Percentiles rank a stretch among this genome's conserved stretches.
phyloP scores from a whole-genome alignment of 1,140 invertebrate genomes.

The Zaprionus africanus region DNA sequence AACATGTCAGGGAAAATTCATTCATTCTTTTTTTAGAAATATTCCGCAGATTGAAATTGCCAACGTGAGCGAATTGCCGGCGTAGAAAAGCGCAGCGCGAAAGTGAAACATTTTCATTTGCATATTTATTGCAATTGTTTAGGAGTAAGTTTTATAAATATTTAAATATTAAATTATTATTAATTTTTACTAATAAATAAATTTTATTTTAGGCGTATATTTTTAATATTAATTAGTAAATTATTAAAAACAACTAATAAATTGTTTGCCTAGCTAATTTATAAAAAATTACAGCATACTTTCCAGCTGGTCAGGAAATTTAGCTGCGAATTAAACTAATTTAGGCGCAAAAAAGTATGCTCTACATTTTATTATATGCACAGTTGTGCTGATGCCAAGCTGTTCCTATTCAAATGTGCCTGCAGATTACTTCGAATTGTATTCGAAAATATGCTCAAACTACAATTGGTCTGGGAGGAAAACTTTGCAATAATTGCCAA shows the following conservation, averaged over 20 bases:
- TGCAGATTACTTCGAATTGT: neutral
- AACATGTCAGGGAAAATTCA: neutral
- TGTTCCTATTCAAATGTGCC: neutral
- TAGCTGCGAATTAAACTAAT: neutral
- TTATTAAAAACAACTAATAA: too few relatives aligned
- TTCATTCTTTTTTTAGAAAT: neutral
- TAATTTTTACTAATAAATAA: too few relatives aligned
- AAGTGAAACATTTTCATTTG: neutral
- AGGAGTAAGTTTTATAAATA: neutral
- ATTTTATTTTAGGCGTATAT: too few relatives aligned
- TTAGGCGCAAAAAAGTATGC: neutral
- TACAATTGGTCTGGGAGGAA: neutral
- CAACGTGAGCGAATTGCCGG: neutral
- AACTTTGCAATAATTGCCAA: neutral
- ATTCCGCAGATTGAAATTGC: conserved; percentile 3
- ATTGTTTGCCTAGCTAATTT: neutral
- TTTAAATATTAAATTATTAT: too few relatives aligned
- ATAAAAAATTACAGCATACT: neutral
- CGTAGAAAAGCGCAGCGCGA: neutral
- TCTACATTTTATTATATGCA: neutral
- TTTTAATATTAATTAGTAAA: too few relatives aligned
- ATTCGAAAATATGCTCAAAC: neutral
- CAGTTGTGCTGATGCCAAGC: too few relatives aligned
- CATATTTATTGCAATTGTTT: neutral
- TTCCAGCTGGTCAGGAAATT: neutral